phyloP scores from a whole-genome alignment of 2,113 vertebrate genomes.

The Galeopterus variegatus region DNA sequence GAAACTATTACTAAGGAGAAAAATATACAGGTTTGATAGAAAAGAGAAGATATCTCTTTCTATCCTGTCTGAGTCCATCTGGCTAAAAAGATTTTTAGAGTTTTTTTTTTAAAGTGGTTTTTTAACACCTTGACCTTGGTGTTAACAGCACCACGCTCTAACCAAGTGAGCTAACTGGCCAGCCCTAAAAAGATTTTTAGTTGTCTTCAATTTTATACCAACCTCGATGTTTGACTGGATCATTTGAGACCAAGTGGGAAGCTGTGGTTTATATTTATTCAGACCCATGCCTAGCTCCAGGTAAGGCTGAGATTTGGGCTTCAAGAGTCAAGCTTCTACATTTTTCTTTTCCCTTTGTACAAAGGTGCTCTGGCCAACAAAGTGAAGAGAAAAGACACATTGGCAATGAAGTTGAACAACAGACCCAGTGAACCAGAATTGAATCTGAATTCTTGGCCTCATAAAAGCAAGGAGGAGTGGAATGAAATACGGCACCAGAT shows the following conservation, averaged over 20 bases:
- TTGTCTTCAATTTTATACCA: neutral
- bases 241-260: neutral
- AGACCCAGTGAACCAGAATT: conserved; percentile 85
- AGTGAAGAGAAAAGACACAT: conserved; percentile 97
- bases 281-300: neutral
- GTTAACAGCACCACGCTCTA: no score
- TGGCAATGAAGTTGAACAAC: conserved; percentile 96
- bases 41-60: neutral
- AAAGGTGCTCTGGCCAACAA: conserved; percentile 95
- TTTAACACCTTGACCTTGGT: no score
- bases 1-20: conserved; percentile 16
- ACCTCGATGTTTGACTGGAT: conserved; percentile 6
- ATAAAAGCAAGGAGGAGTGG: conserved; percentile 98
- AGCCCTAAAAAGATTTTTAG: conserved; percentile 18
- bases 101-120: no score
- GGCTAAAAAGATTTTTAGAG: neutral
- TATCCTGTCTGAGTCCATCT: neutral
- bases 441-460: conserved; percentile 93
- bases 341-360: neutral
- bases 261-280: neutral
- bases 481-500: conserved; percentile 97
- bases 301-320: neutral
- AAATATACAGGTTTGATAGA: neutral
- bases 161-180: no score
- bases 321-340: neutral